Conservation (phyloP, 2,888 invertebrate genomes). For the Clunio marinus region DNA sequence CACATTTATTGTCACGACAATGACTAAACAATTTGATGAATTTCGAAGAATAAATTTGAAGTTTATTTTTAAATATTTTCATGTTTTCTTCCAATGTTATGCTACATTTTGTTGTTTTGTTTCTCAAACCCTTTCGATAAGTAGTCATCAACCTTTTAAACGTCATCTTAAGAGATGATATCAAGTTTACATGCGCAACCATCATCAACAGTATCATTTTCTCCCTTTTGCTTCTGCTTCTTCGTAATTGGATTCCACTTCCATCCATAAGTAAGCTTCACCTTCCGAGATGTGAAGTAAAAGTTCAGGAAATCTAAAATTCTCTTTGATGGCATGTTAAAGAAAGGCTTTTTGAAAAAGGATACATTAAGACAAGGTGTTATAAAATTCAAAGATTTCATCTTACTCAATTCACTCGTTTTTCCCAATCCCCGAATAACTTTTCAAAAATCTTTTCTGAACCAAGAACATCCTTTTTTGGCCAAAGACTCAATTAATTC, state of each 20-base stretch:
- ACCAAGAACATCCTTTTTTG: slow-evolving; percentile 18
- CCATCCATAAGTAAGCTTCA: neutral
- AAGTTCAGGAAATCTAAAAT: slow-evolving; percentile 26
- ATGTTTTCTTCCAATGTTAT: no score
- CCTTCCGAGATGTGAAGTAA: neutral
- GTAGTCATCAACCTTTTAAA: neutral
- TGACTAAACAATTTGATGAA: no score
- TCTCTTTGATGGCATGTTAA: slow-evolving; percentile 20
- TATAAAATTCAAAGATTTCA: slow-evolving; percentile 17
- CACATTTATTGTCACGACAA: no score
- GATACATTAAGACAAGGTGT: slow-evolving; percentile 25
- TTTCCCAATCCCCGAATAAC: neutral
- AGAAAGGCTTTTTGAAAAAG: neutral
- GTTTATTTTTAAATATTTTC: no score
- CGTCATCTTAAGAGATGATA: neutral
- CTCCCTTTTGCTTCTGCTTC: neutral
- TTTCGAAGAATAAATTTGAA: no score
- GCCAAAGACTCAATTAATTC: slow-evolving; percentile 37
- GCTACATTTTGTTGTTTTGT: no score
- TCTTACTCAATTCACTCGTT: no score
- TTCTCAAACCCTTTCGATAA: neutral
- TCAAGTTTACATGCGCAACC: neutral
- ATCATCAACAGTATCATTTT: slow-evolving; percentile 27
- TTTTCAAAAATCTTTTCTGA: neutral
- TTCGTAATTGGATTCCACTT: slow-evolving; percentile 21